phyloP scores from a whole-genome alignment of 2,113 vertebrate genomes.

The Cromileptes altivelis region DNA sequence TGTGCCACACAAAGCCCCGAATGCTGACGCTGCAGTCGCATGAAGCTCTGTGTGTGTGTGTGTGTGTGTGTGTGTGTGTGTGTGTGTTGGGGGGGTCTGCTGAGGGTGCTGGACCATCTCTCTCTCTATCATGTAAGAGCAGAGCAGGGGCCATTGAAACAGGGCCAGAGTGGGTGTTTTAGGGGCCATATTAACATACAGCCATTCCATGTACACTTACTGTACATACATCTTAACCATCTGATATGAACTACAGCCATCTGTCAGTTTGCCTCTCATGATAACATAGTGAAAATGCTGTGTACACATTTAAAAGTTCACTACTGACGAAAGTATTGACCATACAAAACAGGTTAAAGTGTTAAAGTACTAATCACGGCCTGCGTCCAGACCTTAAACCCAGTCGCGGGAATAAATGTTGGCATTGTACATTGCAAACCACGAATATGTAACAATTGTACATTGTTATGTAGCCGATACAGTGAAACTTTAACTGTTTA shows the following conservation, averaged over 20 bases:
- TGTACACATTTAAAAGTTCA: background rate
- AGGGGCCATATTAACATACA: slow-evolving; percentile 8
- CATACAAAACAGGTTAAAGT: background rate
- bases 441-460: too few species aligned
- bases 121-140: slow-evolving; percentile 71
- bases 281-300: background rate
- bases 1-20: slow-evolving; percentile 85
- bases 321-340: background rate
- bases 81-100: slow-evolving; percentile 28
- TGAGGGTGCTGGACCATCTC: slow-evolving; percentile 39
- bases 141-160: slow-evolving; percentile 66
- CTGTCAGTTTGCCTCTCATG: background rate
- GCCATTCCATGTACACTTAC: background rate
- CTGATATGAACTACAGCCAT: background rate
- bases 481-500: too few species aligned
- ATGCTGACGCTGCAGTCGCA: slow-evolving; percentile 86
- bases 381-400: background rate
- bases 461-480: too few species aligned
- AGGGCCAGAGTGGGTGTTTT: slow-evolving; percentile 34
- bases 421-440: too few species aligned
- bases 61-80: slow-evolving; percentile 22
- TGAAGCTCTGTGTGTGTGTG: slow-evolving; percentile 62
- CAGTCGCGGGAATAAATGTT: too few species aligned
- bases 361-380: background rate
- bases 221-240: background rate